Evolutionary conservation across 2,888 invertebrate genomes (phyloP).

Genomic region (Philhelius pedissequus): DNA sequence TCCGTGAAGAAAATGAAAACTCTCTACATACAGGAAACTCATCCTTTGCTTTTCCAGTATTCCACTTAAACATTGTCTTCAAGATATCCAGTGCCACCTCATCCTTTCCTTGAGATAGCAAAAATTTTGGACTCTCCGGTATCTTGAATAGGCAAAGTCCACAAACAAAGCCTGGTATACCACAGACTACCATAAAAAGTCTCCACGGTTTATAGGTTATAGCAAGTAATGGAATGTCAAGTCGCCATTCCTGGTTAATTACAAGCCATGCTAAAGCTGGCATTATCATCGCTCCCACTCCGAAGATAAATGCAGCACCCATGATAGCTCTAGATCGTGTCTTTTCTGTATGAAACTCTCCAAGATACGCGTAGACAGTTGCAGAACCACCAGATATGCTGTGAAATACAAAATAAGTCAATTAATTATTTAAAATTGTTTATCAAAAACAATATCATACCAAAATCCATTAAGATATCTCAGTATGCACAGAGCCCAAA

Average conservation of each 20-base stretch:
- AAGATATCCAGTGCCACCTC: conserved; percentile 73
- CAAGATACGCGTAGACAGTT: conserved; percentile 80
- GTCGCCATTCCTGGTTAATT: conserved; percentile 74
- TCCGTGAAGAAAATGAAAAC: neutral
- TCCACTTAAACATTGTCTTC: conserved; percentile 71
- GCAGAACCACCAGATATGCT: conserved; percentile 79
- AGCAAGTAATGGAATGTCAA: conserved; percentile 71
- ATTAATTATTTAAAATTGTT: neutral
- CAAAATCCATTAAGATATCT: conserved; percentile 80
- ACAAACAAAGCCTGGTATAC: conserved; percentile 74
- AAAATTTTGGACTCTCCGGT: conserved; percentile 77
- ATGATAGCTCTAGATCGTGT: conserved; percentile 79
- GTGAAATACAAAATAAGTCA: neutral
- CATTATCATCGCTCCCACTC: conserved; percentile 74
- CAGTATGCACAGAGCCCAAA: conserved; percentile 79
- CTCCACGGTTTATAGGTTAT: conserved; percentile 76
- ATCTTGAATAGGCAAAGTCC: conserved; percentile 73
- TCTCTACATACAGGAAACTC: conserved; percentile 70
- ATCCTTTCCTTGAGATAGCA: conserved; percentile 72
- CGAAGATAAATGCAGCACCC: conserved; percentile 75
- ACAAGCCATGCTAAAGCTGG: conserved; percentile 76
- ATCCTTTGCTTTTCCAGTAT: conserved; percentile 71
- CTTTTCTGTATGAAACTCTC: conserved; percentile 80
- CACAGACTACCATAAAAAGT: conserved; percentile 75
- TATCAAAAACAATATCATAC: conserved; percentile 71